A percentile compares a stretch with the other conserved stretches of the same genome.
phyloP scores from a whole-genome alignment of 2,888 invertebrate species.

The Diplazon laetatorius region DNA sequence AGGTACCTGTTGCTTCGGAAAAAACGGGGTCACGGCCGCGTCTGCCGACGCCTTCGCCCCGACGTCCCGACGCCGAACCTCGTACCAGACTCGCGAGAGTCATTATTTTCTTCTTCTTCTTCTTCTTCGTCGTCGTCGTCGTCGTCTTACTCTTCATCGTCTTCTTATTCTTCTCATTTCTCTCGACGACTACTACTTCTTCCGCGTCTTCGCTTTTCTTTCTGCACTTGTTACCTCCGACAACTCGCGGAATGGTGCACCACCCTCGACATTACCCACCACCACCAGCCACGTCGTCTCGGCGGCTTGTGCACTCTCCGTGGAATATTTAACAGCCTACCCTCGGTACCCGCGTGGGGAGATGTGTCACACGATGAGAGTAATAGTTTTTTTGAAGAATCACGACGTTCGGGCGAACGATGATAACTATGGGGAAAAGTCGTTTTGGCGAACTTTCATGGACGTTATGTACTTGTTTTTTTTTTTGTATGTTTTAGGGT shows the following conservation, averaged over 20 bases:
- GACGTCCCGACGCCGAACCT: constrained; percentile 68
- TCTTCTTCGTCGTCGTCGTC: constrained; percentile 69
- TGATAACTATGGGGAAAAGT: constrained; percentile 60
- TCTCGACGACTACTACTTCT: constrained; percentile 57
- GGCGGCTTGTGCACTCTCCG: constrained; percentile 70
- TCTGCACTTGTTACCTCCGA: constrained; percentile 42
- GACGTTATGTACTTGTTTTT: no score
- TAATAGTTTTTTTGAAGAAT: constrained; percentile 72
- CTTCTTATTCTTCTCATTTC: constrained; percentile 58
- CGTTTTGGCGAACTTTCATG: constrained; percentile 68
- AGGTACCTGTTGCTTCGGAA: constrained; percentile 83
- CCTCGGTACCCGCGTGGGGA: constrained; percentile 63
- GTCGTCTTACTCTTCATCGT: constrained; percentile 59
- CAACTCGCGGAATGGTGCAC: constrained; percentile 26
- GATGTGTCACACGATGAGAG: constrained; percentile 51
- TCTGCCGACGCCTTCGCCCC: constrained; percentile 61
- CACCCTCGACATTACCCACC: no score
- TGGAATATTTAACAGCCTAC: constrained; percentile 79
- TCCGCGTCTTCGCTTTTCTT: constrained; percentile 37
- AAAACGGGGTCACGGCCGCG: constrained; percentile 82
- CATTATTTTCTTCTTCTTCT: constrained; percentile 82
- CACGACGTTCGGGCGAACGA: constrained; percentile 65
- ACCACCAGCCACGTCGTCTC: constrained; percentile 3
- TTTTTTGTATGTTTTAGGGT: no score
- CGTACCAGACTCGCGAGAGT: constrained; percentile 79